These are phyloP conservation scores for Heliothis virescens DNA, from an alignment of 1,140 invertebrate genomes.

Conservation along the genomic window DNA sequence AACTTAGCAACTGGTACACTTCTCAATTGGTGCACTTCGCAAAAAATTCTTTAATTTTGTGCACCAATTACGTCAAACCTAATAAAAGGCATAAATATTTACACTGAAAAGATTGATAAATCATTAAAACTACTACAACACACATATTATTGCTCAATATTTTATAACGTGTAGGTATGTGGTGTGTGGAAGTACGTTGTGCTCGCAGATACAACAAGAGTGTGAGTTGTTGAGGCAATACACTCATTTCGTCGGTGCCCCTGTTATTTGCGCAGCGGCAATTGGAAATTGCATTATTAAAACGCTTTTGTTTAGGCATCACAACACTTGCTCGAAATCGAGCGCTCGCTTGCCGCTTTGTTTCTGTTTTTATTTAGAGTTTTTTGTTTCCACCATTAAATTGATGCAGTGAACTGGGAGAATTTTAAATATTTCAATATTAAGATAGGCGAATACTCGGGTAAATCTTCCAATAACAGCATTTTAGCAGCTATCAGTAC, in stretches of 20 bases:
- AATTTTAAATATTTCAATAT: neutral
- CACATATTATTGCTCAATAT: neutral
- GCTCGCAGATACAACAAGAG: constrained; percentile 46
- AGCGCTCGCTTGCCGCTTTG: constrained; percentile 58
- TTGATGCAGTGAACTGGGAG: neutral
- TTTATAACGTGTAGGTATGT: constrained; percentile 2
- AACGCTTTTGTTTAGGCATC: constrained; percentile 83
- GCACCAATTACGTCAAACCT: too few species aligned
- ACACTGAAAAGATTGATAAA: too few species aligned
- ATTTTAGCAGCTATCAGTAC: too few species aligned
- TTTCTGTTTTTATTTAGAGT: constrained; percentile 53
- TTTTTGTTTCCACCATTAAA: constrained; percentile 34
- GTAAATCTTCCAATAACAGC: too few species aligned
- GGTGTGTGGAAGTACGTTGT: constrained; percentile 32
- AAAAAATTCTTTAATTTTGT: too few species aligned
- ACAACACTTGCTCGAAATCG: constrained; percentile 80
- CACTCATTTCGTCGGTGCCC: constrained; percentile 65
- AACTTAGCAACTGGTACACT: too few species aligned
- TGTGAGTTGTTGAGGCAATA: constrained; percentile 58
- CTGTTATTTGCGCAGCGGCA: constrained; percentile 84
- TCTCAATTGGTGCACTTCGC: too few species aligned
- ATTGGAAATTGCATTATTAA: constrained; percentile 87
- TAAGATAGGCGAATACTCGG: neutral
- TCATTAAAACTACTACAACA: too few species aligned
- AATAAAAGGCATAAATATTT: too few species aligned